Percentiles rank a stretch among this genome's conserved stretches.
Evolutionary conservation across 1,140 invertebrate species (phyloP).

Genomic region (Dreissena rostriformis): DNA sequence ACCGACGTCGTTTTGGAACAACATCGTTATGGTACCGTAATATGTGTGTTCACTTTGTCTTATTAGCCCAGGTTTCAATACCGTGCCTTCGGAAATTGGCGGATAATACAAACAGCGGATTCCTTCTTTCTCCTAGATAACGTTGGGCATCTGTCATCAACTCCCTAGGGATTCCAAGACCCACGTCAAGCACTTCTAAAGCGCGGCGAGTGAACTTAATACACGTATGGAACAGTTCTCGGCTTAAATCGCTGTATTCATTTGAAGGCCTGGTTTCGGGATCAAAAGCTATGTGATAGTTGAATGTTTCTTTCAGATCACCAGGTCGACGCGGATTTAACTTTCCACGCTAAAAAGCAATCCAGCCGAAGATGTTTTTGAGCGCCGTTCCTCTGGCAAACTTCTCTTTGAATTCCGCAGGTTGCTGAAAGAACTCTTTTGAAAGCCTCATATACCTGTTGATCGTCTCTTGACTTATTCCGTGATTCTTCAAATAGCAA

Average conservation of each 20-base stretch:
- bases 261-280: constrained; percentile 8
- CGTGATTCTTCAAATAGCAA: constrained; percentile 61
- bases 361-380: constrained; percentile 49
- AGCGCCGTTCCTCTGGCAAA: constrained; percentile 26
- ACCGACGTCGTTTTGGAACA: constrained; percentile 85
- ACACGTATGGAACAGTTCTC: constrained; percentile 1
- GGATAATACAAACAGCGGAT: constrained; percentile 45
- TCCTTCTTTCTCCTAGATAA: constrained; percentile 1
- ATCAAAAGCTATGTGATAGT: constrained; percentile 24
- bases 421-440: constrained; percentile 42
- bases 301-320: constrained; percentile 47
- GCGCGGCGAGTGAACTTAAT: constrained; percentile 2
- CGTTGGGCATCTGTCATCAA: constrained; percentile 36
- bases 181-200: constrained; percentile 28
- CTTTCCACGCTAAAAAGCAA: constrained; percentile 43
- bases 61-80: constrained; percentile 80
- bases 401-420: constrained; percentile 48
- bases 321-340: constrained; percentile 27
- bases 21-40: constrained; percentile 88
- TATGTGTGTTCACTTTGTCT: constrained; percentile 88
- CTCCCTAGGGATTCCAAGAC: neutral
- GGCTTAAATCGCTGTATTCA: constrained; percentile 6
- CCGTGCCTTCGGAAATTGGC: neutral
- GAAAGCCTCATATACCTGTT: constrained; percentile 50
- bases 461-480: constrained; percentile 27